Base-by-base conservation (phyloP, 2,113 vertebrate genomes). In the Mystacornis crossleyi region DNA sequence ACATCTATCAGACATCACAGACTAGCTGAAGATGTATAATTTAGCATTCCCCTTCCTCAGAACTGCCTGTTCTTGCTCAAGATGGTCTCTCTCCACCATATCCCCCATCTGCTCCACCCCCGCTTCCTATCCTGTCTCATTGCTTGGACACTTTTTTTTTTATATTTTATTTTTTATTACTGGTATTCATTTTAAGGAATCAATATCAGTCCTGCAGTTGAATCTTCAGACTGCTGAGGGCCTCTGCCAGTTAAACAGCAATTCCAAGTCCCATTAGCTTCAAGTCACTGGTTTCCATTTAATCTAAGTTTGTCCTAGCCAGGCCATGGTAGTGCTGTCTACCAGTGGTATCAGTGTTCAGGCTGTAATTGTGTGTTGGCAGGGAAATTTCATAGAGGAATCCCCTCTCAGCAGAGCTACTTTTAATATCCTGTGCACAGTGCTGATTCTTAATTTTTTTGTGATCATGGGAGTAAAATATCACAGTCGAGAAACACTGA, bases 61-160 rank as follows among this genome's bases (percentile, higher is more conserved):
- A 92, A 96, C 96, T 86, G 88, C 92, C 87, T 96, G 96, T 96
- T 96, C 96, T 78, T 92, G 79, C 92, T 96, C 95, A 95, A 95
- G 92, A 96, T 95, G 90, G 90, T 90, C 75, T 71, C 69, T 95
- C 93, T 92, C 87, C 72, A 94, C 75, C 50, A 60, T 88, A 45
- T 88, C 93, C 95, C 90, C 93, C 94, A 96, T 96, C 96, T 96
- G 95, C 73, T 96, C 93, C 94, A 69, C 94, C 96, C 65, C 93
- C 81, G 36, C 93, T 96, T 96, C 95, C 95, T 95, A 71, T 66
- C 42, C 64, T 95, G 60, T 93, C 96, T 96, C 18, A 4, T 92
- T 86, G 79, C 93, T 91, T 87, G 79, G 64, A 86, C 38, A 50
- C 20, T 48, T 67, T 83, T 71, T 54, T 54, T 66, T 70, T 33